These are phyloP conservation scores for Phaenicophaeus curvirostris DNA, from an alignment of 2,797 vertebrate genomes.

Conservation along the genomic window DNA sequence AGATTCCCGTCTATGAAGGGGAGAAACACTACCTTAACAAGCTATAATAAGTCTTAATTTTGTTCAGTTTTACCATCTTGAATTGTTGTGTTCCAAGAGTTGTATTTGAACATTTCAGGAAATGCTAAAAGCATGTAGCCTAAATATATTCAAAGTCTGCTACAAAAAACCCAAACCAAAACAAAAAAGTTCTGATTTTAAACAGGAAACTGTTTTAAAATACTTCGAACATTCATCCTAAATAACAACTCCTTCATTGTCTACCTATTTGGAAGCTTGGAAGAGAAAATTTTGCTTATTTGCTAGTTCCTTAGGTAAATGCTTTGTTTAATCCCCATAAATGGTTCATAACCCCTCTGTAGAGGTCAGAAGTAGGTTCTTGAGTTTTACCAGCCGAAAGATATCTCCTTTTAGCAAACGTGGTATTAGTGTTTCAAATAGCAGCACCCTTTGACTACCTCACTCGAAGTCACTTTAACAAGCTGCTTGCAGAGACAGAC, in stretches of 20 bases:
- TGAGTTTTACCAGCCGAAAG: not conserved
- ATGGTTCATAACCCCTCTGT: not conserved
- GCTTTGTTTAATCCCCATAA: not conserved
- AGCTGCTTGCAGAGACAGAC: not conserved
- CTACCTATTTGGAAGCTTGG: not conserved
- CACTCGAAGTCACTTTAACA: not conserved
- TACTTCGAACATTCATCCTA: not conserved
- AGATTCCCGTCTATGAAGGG: slow-evolving; percentile 90
- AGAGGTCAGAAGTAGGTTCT: not conserved
- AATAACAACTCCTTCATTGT: not conserved
- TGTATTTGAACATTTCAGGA: not conserved
- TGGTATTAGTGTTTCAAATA: not conserved
- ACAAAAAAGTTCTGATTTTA: not conserved
- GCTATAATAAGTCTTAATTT: slow-evolving; percentile 31
- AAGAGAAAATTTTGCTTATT: not conserved
- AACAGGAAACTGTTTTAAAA: not conserved
- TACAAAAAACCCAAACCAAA: not conserved
- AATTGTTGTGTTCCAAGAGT: not conserved
- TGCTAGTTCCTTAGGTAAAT: not conserved
- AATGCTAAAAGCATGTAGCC: not conserved
- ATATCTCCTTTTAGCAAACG: not conserved
- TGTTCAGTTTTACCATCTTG: slow-evolving; percentile 12
- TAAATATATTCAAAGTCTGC: not conserved
- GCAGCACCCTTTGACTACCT: not conserved
- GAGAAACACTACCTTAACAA: slow-evolving; percentile 84